Evolutionary conservation across 2,797 vertebrate genomes (phyloP), one percentile per base, ranked within the genome.

Genomic region (Rhyacichthys aspro): DNA sequence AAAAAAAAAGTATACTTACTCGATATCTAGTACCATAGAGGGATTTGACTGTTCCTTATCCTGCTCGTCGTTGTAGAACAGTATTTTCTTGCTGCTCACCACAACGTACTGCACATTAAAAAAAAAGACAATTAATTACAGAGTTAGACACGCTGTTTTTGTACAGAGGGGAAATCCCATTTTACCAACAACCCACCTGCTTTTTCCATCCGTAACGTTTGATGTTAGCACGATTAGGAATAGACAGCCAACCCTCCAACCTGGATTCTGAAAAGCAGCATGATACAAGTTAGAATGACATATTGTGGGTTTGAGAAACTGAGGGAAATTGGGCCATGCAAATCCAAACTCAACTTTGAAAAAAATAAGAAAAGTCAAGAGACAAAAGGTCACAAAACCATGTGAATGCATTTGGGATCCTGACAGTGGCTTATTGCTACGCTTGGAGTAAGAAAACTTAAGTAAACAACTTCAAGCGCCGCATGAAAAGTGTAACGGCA

Each of bases 1-100:
- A 37, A 42, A 39, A 60, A 17, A 0, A 34, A 36, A 34, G 14
- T 10, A 17, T 5, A 98, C 98, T 95, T 90, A 99, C 97, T 99
- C 98, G 71, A 99, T 99, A 88, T 99, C 98, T 70, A 99, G 94
- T 89, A 99, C 97, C 98, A 99, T 98, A 12, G 94, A 99, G 32
- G 98, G 98, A 86, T 94, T 99, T 63, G 96, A 99, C 80, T 96
- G 97, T 67, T 99, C 97, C 82, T 98, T 98, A 88, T 98, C 95
- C 88, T 94, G 94, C 85, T 99, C 98, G 47, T 99, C 97, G 1
- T 99, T 98, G 89, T 99, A 99, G 88, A 99, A 99, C 59, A 99
- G 85, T 78, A 99, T 98, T 91, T 99, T 99, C 91, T 97, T 98
- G 89, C 98, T 98, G 93, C 98, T 99, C 71, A 99, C 96, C 60